These are phyloP conservation scores for Ischnus inquisitorius DNA, from an alignment of 2,888 invertebrate species.

Conservation along the genomic window DNA sequence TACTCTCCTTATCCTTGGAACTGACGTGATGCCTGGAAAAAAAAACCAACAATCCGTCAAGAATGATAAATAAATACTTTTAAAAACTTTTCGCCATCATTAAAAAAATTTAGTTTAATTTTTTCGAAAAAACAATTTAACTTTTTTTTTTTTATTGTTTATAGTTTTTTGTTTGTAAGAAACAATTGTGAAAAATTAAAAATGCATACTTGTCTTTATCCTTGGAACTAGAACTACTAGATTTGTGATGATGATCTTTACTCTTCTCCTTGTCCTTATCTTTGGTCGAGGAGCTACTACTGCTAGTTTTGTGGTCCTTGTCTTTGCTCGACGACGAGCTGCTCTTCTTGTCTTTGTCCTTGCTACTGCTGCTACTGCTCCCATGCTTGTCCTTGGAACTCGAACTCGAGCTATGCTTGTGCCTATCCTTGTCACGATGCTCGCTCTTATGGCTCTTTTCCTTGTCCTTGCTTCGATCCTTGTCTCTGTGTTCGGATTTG, in stretches of 20 bases:
- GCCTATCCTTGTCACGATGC: constrained; percentile 87
- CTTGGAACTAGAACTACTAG: constrained; percentile 83
- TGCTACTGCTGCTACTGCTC: constrained; percentile 78
- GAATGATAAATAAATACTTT: constrained; percentile 35
- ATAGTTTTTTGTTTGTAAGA: constrained; percentile 8
- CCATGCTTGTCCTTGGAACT: constrained; percentile 86
- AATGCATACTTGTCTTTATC: constrained; percentile 82
- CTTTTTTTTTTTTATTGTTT: neutral
- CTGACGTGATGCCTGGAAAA: constrained; percentile 83
- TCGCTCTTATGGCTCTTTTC: constrained; percentile 84
- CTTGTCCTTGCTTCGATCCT: constrained; percentile 88
- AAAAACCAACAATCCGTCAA: constrained; percentile 3
- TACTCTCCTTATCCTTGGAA: constrained; percentile 84
- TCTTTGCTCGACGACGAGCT: constrained; percentile 86
- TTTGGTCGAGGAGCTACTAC: constrained; percentile 83
- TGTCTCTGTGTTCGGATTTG: constrained; percentile 85
- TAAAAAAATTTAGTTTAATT: constrained; percentile 25
- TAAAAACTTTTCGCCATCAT: neutral
- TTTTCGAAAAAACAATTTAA: neutral
- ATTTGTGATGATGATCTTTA: constrained; percentile 83
- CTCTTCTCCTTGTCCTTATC: constrained; percentile 85
- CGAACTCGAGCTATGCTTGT: constrained; percentile 80
- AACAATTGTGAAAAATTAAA: neutral
- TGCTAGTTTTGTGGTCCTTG: constrained; percentile 82
- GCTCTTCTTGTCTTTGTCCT: constrained; percentile 86